Percentiles rank a stretch among this genome's conserved stretches.
These are phyloP conservation scores for Micromys minutus DNA, from an alignment of 2,113 vertebrate genomes.

Conservation along the genomic window DNA sequence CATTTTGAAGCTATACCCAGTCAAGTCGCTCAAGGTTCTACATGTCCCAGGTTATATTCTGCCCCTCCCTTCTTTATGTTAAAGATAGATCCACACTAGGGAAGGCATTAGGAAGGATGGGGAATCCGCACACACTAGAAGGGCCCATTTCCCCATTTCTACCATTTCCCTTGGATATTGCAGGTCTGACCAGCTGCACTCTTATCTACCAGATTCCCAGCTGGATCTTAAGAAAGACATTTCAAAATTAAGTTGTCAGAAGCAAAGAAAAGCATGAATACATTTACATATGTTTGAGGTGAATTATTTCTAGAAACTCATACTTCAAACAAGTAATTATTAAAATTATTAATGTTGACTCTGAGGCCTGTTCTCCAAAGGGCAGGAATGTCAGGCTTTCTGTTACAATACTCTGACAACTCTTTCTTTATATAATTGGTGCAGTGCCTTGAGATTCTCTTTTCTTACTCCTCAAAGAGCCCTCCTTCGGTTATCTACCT, in stretches of 20 bases:
- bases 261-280: conserved; percentile 52
- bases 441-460: conserved; percentile 15
- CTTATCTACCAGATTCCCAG: background rate
- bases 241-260: conserved; percentile 62
- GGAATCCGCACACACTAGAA: background rate
- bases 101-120: background rate
- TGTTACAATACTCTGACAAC: conserved; percentile 11
- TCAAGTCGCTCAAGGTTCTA: background rate
- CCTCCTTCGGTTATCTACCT: conserved; percentile 30
- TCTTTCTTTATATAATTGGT: conserved; percentile 49
- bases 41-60: background rate
- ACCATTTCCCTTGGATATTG: background rate
- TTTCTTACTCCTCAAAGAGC: conserved; percentile 3
- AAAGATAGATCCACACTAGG: background rate
- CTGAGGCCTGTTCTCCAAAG: background rate
- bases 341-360: conserved; percentile 54
- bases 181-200: background rate
- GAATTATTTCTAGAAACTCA: conserved; percentile 56
- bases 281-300: conserved; percentile 43
- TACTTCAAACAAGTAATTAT: conserved; percentile 64
- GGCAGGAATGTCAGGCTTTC: background rate
- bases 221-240: background rate
- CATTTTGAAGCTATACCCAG: background rate
- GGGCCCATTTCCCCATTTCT: background rate
- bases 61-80: background rate